Base-by-base conservation (phyloP, 2,888 invertebrate genomes). In the Thyatira batis region DNA sequence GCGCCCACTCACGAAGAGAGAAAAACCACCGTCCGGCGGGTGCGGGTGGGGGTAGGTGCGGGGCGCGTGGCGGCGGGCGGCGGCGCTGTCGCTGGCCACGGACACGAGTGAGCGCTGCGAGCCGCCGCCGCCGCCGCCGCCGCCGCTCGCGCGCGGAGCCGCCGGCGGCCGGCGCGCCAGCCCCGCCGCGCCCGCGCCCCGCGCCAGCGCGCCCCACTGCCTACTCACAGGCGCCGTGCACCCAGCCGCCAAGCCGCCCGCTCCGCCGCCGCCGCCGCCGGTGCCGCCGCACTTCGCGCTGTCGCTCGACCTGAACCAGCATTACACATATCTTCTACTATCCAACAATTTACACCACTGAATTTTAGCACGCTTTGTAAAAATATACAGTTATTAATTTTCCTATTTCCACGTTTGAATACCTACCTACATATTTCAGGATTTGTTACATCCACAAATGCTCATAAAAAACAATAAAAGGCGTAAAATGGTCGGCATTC, bases 221-320 rank as follows among this genome's bases (percentile, higher is more conserved):
- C 46, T 48, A 48, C 46, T 48, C 46, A 48, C 46, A 20, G 46
- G 46, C 20, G 27, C 65, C 67, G 64, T 67, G 59, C 63, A 58
- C 59, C 63, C 54, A 49, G 52, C 61, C n/a, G n/a, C n/a, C n/a
- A n/a, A n/a, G 55, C 67, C 93, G 87, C 89, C 93, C 84, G 85
- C 84, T 55, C 87, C 85, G 57, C 62, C 53, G 50, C 50, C 61
- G 57, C 62, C 53, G 50, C 50, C 61, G 84, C 85, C 84, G 54
- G 87, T 84, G 59, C 62, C 55, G 54, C 87, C 85, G 80, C 94
- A 94, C 73, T 94, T 94, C 58, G 94, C 93, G 73, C 94, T 94
- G 87, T 94, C 94, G 78, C 94, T 94, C 73, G 94, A 94, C 85
- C 94, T 94, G 84, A 61, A 66, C 67, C 60, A 51, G 67, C 52